Conservation (phyloP, 2,797 vertebrate genomes). For the Anas flavirostris region DNA sequence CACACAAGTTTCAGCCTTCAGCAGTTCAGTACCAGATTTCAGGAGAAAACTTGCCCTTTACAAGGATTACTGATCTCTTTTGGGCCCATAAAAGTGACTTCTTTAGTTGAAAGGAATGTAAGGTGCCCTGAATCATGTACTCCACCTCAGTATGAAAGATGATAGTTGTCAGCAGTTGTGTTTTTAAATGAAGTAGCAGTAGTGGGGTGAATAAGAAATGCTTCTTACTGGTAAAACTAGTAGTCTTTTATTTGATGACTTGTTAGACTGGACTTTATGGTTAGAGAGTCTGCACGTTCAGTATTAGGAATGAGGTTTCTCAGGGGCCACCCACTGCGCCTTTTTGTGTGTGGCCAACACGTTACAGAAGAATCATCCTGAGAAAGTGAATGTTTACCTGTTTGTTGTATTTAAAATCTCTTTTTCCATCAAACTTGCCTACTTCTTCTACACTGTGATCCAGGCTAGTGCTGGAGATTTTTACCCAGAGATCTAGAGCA, state of each 20-base stretch:
- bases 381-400: not conserved
- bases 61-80: not conserved
- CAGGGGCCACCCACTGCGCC: not conserved
- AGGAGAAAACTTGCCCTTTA: not conserved
- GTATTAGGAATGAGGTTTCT: not conserved
- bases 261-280: conserved; percentile 22
- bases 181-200: not conserved
- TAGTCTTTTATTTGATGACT: conserved; percentile 24
- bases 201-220: not conserved
- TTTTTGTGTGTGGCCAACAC: not conserved
- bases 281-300: not conserved
- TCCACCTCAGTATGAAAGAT: not conserved
- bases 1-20: not conserved
- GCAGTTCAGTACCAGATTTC: not conserved
- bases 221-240: conserved; percentile 42
- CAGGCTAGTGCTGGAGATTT: not conserved
- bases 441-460: not conserved
- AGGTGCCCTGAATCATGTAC: not conserved
- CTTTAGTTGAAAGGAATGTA: not conserved
- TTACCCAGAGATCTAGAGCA: not conserved
- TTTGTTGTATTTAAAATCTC: not conserved
- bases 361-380: not conserved
- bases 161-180: not conserved
- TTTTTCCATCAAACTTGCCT: not conserved
- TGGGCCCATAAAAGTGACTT: not conserved